Percentiles rank a stretch among this genome's conserved stretches.
Evolutionary conservation across 2,888 invertebrate species (phyloP).

Genomic region (Tortrix viridana): DNA sequence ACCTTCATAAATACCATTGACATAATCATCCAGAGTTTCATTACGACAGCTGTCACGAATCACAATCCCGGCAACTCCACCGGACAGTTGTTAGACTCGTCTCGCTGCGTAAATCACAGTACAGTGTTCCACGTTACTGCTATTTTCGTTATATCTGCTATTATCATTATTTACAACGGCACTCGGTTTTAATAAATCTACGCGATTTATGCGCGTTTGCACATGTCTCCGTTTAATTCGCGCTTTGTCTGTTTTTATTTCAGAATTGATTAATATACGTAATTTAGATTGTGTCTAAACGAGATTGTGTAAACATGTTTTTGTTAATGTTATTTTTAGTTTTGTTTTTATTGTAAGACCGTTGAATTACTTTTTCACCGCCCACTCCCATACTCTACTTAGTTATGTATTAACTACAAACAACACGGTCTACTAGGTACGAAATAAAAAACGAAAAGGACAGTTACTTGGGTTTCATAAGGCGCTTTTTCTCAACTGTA

Average conservation of each 20-base stretch:
- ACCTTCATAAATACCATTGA: constrained; percentile 11
- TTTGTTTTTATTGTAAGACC: too few relatives aligned
- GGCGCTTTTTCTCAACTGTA: too few relatives aligned
- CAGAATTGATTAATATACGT: constrained; percentile 31
- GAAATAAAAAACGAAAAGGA: too few relatives aligned
- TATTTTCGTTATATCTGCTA: constrained; percentile 61
- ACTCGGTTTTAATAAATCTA: constrained; percentile 56
- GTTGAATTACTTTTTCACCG: too few relatives aligned
- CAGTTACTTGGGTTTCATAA: too few relatives aligned
- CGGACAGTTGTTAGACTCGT: constrained; percentile 29
- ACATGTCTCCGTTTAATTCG: constrained; percentile 48
- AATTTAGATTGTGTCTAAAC: constrained; percentile 8
- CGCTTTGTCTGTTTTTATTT: constrained; percentile 45
- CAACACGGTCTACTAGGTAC: too few relatives aligned
- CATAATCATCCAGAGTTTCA: constrained; percentile 17
- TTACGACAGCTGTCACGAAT: constrained; percentile 10
- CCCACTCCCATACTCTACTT: too few relatives aligned
- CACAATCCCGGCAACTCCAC: constrained; percentile 16
- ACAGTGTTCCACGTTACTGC: constrained; percentile 45
- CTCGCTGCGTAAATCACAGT: constrained; percentile 28
- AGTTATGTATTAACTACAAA: too few relatives aligned
- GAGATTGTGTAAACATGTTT: constrained; percentile 1
- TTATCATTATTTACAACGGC: constrained; percentile 64
- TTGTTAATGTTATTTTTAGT: neutral
- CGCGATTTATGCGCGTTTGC: constrained; percentile 59